Percentiles rank a stretch among this genome's conserved stretches.
Conservation (phyloP, 2,888 invertebrate genomes). For the Lycophotia porphyrea region DNA sequence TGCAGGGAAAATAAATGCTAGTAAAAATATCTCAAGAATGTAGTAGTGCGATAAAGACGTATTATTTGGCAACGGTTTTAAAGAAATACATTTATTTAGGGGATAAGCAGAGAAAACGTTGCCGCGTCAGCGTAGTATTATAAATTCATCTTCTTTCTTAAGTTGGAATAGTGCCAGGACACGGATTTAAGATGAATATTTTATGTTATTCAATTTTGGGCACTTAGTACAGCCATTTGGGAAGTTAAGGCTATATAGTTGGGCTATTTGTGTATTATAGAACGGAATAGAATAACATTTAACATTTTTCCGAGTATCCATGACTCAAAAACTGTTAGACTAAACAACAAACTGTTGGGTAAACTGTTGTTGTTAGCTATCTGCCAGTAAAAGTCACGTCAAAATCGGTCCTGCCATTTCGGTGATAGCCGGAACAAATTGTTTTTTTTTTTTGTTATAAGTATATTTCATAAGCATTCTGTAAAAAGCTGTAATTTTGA, state of each 20-base stretch:
- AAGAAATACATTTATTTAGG: slow-evolving; percentile 35
- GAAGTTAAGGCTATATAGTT: not conserved
- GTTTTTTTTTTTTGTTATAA: too few relatives aligned
- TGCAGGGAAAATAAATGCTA: too few relatives aligned
- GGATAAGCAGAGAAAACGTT: slow-evolving; percentile 16
- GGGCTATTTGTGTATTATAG: not conserved
- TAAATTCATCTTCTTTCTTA: slow-evolving; percentile 38
- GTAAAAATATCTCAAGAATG: slow-evolving; percentile 13
- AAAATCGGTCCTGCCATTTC: too few relatives aligned
- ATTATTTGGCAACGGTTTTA: slow-evolving; percentile 47
- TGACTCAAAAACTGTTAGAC: too few relatives aligned
- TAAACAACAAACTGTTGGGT: too few relatives aligned
- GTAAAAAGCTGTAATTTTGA: too few relatives aligned
- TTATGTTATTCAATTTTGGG: slow-evolving; percentile 25
- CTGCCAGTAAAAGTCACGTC: too few relatives aligned
- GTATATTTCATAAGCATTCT: too few relatives aligned
- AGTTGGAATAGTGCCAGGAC: slow-evolving; percentile 38
- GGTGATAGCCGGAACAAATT: too few relatives aligned
- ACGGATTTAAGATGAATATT: slow-evolving; percentile 38
- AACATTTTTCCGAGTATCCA: too few relatives aligned
- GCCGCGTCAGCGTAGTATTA: slow-evolving; percentile 30
- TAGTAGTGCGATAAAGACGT: slow-evolving; percentile 28
- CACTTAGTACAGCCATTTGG: slow-evolving; percentile 1
- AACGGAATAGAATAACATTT: too few relatives aligned
- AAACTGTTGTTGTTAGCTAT: too few relatives aligned